Conservation (phyloP, 2,888 invertebrate species). For the Tinea trinotella region DNA sequence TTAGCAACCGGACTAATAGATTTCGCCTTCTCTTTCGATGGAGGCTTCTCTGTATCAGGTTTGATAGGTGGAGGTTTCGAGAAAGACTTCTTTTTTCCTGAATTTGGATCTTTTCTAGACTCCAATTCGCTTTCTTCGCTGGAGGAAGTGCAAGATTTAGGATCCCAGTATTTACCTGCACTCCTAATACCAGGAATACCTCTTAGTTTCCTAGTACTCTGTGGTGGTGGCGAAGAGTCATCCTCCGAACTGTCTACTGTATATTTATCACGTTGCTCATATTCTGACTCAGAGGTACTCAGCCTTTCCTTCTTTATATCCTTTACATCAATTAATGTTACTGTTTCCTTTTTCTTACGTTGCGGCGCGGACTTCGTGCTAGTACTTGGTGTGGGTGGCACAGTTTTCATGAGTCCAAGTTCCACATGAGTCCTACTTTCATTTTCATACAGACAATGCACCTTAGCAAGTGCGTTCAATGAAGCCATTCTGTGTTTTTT, state of each 20-base stretch:
- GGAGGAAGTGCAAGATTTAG: conserved; percentile 77
- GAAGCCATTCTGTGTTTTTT: conserved; percentile 91
- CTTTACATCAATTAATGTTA: conserved; percentile 44
- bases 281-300: conserved; percentile 63
- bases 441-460: conserved; percentile 92
- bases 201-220: conserved; percentile 72
- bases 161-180: conserved; percentile 88
- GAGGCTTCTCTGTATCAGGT: conserved; percentile 64
- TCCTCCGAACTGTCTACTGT: conserved; percentile 70
- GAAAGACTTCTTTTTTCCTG: conserved; percentile 56
- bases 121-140: conserved; percentile 69
- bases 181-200: conserved; percentile 83
- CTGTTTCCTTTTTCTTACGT: conserved; percentile 51
- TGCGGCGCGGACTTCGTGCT: conserved; percentile 67
- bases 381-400: conserved; percentile 49
- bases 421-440: conserved; percentile 83
- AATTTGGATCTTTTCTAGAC: conserved; percentile 38
- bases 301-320: conserved; percentile 46
- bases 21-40: conserved; percentile 54
- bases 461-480: conserved; percentile 89
- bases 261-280: conserved; percentile 55
- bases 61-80: conserved; percentile 41
- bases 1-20: conserved; percentile 56
- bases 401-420: conserved; percentile 66
- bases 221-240: conserved; percentile 45